A percentile compares a stretch with the other conserved stretches of the same genome.
Conservation (phyloP, 2,888 invertebrate species). For the Phrixothrix hirtus region DNA sequence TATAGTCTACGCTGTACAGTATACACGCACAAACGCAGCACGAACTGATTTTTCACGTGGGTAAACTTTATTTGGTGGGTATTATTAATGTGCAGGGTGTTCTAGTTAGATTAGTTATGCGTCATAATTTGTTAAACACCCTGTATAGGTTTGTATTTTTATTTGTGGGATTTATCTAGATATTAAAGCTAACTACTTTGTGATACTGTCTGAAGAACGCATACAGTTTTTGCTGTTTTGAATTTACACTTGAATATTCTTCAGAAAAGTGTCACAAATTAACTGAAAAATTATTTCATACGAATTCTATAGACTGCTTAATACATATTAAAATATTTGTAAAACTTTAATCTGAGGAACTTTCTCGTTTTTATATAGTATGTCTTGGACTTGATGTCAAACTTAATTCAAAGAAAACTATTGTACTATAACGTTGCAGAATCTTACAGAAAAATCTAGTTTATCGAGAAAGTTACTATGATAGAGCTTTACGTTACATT, state of each 20-base stretch:
- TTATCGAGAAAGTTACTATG: conserved; percentile 12
- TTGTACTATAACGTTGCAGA: too few species aligned
- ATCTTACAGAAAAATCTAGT: too few species aligned
- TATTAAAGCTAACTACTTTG: background rate
- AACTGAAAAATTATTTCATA: conserved; percentile 6
- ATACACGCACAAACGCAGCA: conserved; percentile 26
- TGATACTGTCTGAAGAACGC: conserved; percentile 1
- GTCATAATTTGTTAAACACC: background rate
- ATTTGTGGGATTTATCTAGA: background rate
- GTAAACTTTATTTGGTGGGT: conserved; percentile 23
- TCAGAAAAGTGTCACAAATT: too few species aligned
- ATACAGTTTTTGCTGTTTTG: background rate
- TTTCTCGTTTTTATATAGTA: too few species aligned
- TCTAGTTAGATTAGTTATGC: conserved; percentile 4
- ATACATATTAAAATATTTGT: conserved; percentile 17
- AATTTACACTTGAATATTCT: too few species aligned
- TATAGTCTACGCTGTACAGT: conserved; percentile 53
- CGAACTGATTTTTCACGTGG: conserved; percentile 21
- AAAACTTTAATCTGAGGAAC: conserved; percentile 8
- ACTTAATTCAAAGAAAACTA: too few species aligned
- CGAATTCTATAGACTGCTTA: conserved; percentile 31
- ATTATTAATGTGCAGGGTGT: conserved; percentile 21
- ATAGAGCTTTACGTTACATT: conserved; percentile 16
- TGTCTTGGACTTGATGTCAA: too few species aligned
- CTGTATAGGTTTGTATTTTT: conserved; percentile 3